phyloP scores from a whole-genome alignment of 2,888 invertebrate species.

The Oscheius sp. region DNA sequence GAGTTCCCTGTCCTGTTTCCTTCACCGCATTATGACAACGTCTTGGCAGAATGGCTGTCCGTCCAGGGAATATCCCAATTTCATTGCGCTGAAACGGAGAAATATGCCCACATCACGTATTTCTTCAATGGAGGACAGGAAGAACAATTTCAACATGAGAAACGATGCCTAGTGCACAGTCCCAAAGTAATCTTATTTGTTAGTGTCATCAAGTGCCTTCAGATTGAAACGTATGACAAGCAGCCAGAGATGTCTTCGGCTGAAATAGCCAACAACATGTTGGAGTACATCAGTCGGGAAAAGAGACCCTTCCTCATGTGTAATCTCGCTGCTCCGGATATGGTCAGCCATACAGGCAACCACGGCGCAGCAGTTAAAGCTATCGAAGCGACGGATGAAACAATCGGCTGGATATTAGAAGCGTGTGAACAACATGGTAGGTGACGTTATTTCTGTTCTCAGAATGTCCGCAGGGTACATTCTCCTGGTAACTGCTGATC shows the following conservation, averaged over 20 bases:
- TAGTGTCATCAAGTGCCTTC: neutral
- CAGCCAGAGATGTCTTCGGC: conserved; percentile 75
- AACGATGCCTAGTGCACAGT: conserved; percentile 74
- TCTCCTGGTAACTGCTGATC: conserved; percentile 70
- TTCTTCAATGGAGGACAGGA: conserved; percentile 76
- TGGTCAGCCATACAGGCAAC: conserved; percentile 76
- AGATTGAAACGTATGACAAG: conserved; percentile 75
- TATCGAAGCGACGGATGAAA: conserved; percentile 70
- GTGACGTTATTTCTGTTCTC: neutral
- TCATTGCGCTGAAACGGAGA: conserved; percentile 74
- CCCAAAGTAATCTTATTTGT: conserved; percentile 71
- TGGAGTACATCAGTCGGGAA: conserved; percentile 61
- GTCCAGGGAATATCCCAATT: conserved; percentile 72
- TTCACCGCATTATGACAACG: conserved; percentile 74
- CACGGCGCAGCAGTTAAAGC: conserved; percentile 55
- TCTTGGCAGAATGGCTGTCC: conserved; percentile 75
- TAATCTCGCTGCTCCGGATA: conserved; percentile 76
- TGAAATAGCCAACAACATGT: conserved; percentile 75
- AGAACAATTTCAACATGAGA: conserved; percentile 74
- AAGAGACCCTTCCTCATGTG: conserved; percentile 75
- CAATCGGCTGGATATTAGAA: conserved; percentile 74
- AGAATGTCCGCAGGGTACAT: conserved; percentile 40
- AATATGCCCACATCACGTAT: conserved; percentile 76
- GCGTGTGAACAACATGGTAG: conserved; percentile 73
- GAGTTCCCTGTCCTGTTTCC: conserved; percentile 75